Percentiles rank a stretch among this genome's conserved stretches.
Evolutionary conservation across 2,888 invertebrate species (phyloP).

Genomic region (Apamea sordens): DNA sequence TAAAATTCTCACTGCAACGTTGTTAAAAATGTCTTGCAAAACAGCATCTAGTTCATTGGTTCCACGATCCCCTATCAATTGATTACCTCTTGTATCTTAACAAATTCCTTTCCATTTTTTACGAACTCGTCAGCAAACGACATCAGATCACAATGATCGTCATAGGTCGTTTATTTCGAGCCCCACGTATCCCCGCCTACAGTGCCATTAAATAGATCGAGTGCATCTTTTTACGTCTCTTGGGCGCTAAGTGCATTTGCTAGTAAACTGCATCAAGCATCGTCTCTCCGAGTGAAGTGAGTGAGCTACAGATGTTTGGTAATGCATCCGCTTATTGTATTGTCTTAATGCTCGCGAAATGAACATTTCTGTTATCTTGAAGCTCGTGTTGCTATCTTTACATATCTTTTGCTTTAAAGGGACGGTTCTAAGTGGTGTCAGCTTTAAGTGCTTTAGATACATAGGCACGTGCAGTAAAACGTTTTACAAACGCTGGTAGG

Average conservation of each 20-base stretch:
- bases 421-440: constrained; percentile 56
- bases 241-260: constrained; percentile 87
- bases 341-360: constrained; percentile 61
- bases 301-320: constrained; percentile 61
- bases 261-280: constrained; percentile 82
- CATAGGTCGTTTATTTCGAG: constrained; percentile 67
- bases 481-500: constrained; percentile 33
- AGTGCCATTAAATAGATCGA: constrained; percentile 84
- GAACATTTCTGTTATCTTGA: constrained; percentile 57
- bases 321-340: constrained; percentile 66
- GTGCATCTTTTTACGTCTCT: constrained; percentile 87
- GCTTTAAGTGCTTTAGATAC: constrained; percentile 53
- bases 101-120: constrained; percentile 38
- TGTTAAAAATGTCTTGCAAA: background rate
- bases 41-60: constrained; percentile 1
- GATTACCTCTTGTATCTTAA: constrained; percentile 16
- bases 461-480: constrained; percentile 37
- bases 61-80: background rate
- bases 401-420: constrained; percentile 56
- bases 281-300: constrained; percentile 56
- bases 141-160: constrained; percentile 46
- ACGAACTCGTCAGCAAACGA: constrained; percentile 53
- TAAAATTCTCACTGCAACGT: background rate
- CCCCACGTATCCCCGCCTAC: constrained; percentile 76
- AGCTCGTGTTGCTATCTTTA: constrained; percentile 52